phyloP scores from a whole-genome alignment of 1,140 invertebrate genomes.

The Bombus breviceps region DNA sequence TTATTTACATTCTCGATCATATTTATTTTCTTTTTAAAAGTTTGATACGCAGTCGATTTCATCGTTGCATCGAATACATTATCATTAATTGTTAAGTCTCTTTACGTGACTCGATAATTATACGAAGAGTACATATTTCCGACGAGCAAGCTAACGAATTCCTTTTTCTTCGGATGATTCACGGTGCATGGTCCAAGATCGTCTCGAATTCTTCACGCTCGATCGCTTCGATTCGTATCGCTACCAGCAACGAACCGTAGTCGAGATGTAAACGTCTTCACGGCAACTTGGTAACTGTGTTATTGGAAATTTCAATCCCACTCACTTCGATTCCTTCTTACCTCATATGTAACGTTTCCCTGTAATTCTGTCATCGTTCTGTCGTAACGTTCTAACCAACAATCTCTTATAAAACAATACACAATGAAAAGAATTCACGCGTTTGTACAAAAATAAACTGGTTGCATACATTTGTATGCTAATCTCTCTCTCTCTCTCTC shows the following conservation, averaged over 20 bases:
- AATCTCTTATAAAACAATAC: not conserved
- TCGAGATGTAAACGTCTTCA: not conserved
- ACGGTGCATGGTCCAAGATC: slow-evolving; percentile 37
- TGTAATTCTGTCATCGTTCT: no score
- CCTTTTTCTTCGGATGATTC: slow-evolving; percentile 36
- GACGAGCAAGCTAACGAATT: slow-evolving; percentile 17
- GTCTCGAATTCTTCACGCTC: slow-evolving; percentile 40
- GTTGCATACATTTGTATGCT: not conserved
- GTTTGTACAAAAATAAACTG: not conserved
- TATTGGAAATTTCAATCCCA: not conserved
- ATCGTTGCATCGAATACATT: not conserved
- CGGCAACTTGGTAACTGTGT: not conserved
- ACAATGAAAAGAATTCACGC: not conserved
- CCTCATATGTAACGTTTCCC: not conserved
- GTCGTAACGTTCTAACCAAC: not conserved
- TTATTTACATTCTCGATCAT: not conserved
- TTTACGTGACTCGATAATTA: not conserved
- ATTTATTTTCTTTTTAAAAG: not conserved
- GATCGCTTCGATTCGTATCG: slow-evolving; percentile 37
- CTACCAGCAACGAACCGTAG: not conserved
- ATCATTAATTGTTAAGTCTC: not conserved
- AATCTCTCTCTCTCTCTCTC: not conserved
- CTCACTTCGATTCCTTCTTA: not conserved
- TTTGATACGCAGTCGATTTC: no score
- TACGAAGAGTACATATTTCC: not conserved